A percentile compares a stretch with the other conserved stretches of the same genome.
phyloP scores from a whole-genome alignment of 2,113 vertebrate genomes.

The Aspiorhynchus laticeps region DNA sequence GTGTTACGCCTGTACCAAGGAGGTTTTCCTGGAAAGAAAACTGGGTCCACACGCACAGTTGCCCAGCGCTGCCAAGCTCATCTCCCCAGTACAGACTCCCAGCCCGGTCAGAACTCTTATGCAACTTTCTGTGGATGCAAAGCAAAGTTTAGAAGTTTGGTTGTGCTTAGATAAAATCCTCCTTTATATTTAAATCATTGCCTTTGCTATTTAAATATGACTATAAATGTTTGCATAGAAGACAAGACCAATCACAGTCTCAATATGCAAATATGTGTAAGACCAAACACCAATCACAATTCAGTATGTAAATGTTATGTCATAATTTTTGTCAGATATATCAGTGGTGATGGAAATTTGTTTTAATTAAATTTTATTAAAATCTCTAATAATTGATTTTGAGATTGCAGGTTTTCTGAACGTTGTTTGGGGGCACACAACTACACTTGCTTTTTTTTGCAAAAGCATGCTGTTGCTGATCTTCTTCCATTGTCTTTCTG shows the following conservation, averaged over 20 bases:
- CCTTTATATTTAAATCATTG: not conserved
- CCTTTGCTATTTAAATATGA: not conserved
- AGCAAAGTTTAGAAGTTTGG: not conserved
- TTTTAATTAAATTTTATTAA: not conserved
- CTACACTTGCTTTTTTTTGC: not conserved
- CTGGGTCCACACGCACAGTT: constrained; percentile 80
- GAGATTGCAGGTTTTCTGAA: not conserved
- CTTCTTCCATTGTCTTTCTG: not conserved
- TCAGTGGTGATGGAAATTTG: not conserved
- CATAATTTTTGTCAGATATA: not conserved
- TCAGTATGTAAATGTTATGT: not conserved
- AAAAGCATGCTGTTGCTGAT: not conserved
- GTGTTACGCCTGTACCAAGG: constrained; percentile 97
- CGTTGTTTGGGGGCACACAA: not conserved
- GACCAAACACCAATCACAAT: not conserved
- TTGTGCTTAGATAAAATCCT: not conserved
- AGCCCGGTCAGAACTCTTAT: constrained; percentile 76
- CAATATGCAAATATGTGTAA: not conserved
- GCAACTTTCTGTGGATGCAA: not conserved
- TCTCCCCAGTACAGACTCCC: constrained; percentile 70
- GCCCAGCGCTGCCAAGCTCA: constrained; percentile 72
- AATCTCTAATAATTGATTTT: not conserved
- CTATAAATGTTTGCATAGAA: not conserved
- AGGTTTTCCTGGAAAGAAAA: constrained; percentile 96
- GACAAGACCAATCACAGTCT: not conserved